phyloP scores from a whole-genome alignment of 2,797 vertebrate species.

The Eutrigla gurnardus region DNA sequence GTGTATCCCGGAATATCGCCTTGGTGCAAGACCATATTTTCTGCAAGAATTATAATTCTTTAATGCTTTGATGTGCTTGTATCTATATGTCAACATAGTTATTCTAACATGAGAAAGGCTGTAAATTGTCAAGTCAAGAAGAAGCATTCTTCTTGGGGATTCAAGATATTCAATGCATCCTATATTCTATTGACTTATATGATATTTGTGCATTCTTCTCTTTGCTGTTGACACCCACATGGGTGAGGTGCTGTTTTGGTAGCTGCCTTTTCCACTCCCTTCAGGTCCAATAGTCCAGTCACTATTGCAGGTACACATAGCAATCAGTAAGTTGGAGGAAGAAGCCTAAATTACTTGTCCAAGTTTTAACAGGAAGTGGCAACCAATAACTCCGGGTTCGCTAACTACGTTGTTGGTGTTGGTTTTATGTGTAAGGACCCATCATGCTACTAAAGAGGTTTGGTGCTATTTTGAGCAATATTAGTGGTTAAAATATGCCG shows the following conservation, averaged over 20 bases:
- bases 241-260: background rate
- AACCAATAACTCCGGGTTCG: background rate
- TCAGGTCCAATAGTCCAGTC: background rate
- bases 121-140: background rate
- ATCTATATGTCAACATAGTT: background rate
- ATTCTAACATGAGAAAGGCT: background rate
- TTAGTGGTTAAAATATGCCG: too few relatives aligned
- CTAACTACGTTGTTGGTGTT: too few relatives aligned
- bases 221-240: background rate
- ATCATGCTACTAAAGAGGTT: too few relatives aligned
- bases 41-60: background rate
- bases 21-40: background rate
- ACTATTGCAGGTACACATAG: background rate
- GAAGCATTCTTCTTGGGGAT: background rate
- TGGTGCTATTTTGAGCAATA: too few relatives aligned
- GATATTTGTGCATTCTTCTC: background rate
- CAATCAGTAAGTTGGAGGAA: background rate
- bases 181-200: background rate
- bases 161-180: background rate
- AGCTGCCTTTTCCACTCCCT: background rate
- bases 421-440: too few relatives aligned
- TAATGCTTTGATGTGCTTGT: background rate
- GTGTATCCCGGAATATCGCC: background rate
- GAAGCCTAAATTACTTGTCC: background rate
- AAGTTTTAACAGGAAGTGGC: background rate